Evolutionary conservation across 2,797 vertebrate genomes (phyloP).

Genomic region (Otolemur crassicaudatus): DNA sequence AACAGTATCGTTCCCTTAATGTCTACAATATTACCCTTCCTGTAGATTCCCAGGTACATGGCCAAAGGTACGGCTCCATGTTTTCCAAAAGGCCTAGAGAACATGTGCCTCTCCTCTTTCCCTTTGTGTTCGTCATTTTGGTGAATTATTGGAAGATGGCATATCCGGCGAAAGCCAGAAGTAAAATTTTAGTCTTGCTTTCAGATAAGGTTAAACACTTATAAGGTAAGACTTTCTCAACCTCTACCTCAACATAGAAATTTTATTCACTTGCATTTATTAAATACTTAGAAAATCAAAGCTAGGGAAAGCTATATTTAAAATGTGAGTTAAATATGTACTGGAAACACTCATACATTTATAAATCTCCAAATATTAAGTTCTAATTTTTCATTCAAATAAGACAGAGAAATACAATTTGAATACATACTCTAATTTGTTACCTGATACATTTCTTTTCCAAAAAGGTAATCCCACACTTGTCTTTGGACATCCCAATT

Average conservation of each 20-base stretch:
- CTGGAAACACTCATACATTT: constrained; percentile 20
- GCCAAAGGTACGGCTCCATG: too few relatives aligned
- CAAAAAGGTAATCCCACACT: constrained; percentile 99
- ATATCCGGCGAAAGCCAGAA: background rate
- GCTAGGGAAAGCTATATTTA: background rate
- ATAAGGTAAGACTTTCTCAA: background rate
- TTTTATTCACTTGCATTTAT: constrained; percentile 7
- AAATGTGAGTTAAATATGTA: background rate
- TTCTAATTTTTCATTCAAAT: constrained; percentile 46
- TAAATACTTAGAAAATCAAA: constrained; percentile 58
- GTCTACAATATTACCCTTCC: too few relatives aligned
- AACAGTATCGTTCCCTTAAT: too few relatives aligned
- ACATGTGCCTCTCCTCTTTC: too few relatives aligned
- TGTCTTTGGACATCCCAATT: constrained; percentile 99
- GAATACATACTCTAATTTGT: constrained; percentile 77
- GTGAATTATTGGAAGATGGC: too few relatives aligned
- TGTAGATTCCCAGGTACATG: too few relatives aligned
- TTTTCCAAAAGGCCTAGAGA: too few relatives aligned
- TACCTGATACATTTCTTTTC: constrained; percentile 99
- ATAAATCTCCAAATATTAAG: constrained; percentile 51
- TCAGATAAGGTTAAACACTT: background rate
- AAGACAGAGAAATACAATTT: constrained; percentile 65
- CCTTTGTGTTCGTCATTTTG: too few relatives aligned
- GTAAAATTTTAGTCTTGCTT: constrained; percentile 51
- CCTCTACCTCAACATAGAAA: background rate